Evolutionary conservation across 2,888 invertebrate genomes (phyloP).

Genomic region (Troilus luridus): DNA sequence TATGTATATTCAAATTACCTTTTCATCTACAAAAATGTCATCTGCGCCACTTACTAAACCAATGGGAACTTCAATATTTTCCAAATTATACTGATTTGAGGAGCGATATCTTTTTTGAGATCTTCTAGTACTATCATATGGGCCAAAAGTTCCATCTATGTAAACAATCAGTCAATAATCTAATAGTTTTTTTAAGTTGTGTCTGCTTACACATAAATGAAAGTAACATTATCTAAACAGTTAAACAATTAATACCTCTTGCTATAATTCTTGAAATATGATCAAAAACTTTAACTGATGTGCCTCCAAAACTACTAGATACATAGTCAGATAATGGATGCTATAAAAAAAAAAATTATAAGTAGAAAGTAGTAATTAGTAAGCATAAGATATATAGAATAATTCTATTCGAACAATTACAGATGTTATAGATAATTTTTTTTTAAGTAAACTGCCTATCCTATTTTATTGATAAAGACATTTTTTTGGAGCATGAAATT

Average conservation of each 20-base stretch:
- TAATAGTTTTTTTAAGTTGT: not conserved
- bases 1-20: not conserved
- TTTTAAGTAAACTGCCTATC: not conserved
- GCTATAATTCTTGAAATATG: slow-evolving; percentile 56
- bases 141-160: slow-evolving; percentile 44
- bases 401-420: not conserved
- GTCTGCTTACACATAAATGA: not conserved
- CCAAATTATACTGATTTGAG: not conserved
- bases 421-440: not conserved
- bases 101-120: not conserved
- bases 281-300: slow-evolving; percentile 61
- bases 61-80: slow-evolving; percentile 44
- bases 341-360: slow-evolving; percentile 44
- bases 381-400: not conserved
- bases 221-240: not conserved
- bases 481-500: too few relatives aligned
- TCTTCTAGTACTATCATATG: not conserved
- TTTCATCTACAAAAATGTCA: slow-evolving; percentile 48
- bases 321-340: slow-evolving; percentile 54
- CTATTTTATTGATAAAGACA: not conserved
- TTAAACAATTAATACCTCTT: not conserved
- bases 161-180: not conserved
- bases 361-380: not conserved
- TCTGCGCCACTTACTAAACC: slow-evolving; percentile 30
- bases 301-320: slow-evolving; percentile 53